Conservation (phyloP, 2,888 invertebrate genomes). For the Tetropium fuscum region DNA sequence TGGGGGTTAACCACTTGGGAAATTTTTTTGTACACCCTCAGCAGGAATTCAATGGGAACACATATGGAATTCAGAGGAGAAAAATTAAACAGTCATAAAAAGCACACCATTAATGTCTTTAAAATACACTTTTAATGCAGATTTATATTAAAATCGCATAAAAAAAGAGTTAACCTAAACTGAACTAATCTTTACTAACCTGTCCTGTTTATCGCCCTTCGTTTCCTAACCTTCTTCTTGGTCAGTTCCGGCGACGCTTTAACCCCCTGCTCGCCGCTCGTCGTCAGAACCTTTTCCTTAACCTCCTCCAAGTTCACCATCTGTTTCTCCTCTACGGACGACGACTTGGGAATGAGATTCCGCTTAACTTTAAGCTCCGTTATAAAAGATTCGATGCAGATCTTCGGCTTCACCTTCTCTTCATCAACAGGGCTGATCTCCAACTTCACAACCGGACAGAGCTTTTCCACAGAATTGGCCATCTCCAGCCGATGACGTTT, state of each 20-base stretch:
- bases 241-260: slow-evolving; percentile 47
- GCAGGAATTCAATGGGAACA: too few relatives aligned
- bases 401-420: slow-evolving; percentile 54
- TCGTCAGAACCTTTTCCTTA: slow-evolving; percentile 31
- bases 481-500: slow-evolving; percentile 79
- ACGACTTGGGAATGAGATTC: slow-evolving; percentile 47
- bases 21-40: too few relatives aligned
- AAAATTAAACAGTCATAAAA: too few relatives aligned
- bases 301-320: slow-evolving; percentile 43
- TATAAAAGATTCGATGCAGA: slow-evolving; percentile 59
- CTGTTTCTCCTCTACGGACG: slow-evolving; percentile 38
- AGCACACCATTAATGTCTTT: too few relatives aligned
- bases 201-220: slow-evolving; percentile 81
- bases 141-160: too few relatives aligned
- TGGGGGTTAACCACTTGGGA: too few relatives aligned
- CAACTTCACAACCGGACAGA: slow-evolving; percentile 34
- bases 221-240: slow-evolving; percentile 70
- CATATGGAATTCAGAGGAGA: too few relatives aligned
- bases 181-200: too few relatives aligned
- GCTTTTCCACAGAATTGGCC: slow-evolving; percentile 63
- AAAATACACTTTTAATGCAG: too few relatives aligned
- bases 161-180: too few relatives aligned
- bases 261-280: slow-evolving; percentile 56
- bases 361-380: slow-evolving; percentile 62
- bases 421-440: slow-evolving; percentile 53